Base-by-base conservation (phyloP, 2,888 invertebrate species). In the Teinopalpus imperialis region DNA sequence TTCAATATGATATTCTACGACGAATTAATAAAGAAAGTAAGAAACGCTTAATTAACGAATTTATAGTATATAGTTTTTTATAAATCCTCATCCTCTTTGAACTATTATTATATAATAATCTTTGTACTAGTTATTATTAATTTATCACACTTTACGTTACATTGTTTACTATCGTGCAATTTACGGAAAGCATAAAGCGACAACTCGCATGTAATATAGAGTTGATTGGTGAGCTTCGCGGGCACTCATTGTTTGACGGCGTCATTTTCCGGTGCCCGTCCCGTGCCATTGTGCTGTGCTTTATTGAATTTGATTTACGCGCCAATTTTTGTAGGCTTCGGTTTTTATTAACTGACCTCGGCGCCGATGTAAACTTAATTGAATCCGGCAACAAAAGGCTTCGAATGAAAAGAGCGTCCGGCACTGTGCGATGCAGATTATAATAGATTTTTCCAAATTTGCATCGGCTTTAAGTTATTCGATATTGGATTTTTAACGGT, bases 291-390 rank as follows among this genome's bases (percentile, higher is more conserved):
- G 85, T 83, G 63, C 72, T 71, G 74, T 74, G 78, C 67, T 88
- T 85, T 82, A 87, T 86, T 85, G 78, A 82, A 82, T 83, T 85
- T 86, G 86, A 87, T 86, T 86, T 85, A 85, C 82, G 82, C 74
- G 70, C 71, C 83, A 82, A 81, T 86, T 86, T 86, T 82, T 83
- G 75, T 81, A 77, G 81, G 83, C 79, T 85, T 82, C 76, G 81
- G 85, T 85, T 87, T 86, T 87, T 83, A 85, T 82, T 81, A 85
- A 86, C 86, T 83, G 85, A 88, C 87, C 87, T 82, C 86, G 76
- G 81, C 68, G 81, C 77, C 77, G 81, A 77, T 87, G 87, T 88
- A 86, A 88, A 86, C 83, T 87, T 87, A 88, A 88, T 88, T 87
- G 87, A 85, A 87, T 87, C 80, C 77, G 63, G 71, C 71, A 79